A percentile compares a stretch with the other conserved stretches of the same genome.
phyloP scores from a whole-genome alignment of 2,113 vertebrate genomes.

The Pseudopodoces humilis region DNA sequence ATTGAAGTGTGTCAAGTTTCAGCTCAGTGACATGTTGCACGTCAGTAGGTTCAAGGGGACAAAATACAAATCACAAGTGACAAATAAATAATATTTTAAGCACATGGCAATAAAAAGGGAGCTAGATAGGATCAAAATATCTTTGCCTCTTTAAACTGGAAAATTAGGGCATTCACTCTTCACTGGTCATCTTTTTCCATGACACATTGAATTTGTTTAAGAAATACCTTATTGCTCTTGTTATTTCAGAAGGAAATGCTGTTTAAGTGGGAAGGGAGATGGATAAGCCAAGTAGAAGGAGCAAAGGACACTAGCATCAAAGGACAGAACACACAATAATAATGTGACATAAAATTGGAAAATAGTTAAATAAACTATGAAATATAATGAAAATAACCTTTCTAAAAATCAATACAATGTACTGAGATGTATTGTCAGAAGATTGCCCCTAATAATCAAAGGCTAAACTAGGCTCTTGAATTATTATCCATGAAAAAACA shows the following conservation, averaged over 20 bases:
- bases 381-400: not conserved
- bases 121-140: not conserved
- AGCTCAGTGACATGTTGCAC: not conserved
- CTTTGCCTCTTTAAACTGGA: not conserved
- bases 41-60: not conserved
- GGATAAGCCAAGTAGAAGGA: not conserved
- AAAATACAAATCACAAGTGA: not conserved
- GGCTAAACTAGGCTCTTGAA: not conserved
- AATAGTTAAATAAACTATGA: not conserved
- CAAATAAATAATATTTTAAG: not conserved
- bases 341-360: not conserved
- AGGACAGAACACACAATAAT: not conserved
- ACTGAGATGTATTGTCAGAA: not conserved
- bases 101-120: not conserved
- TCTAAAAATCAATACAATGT: not conserved
- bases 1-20: not conserved
- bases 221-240: not conserved
- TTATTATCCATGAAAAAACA: not conserved
- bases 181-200: not conserved
- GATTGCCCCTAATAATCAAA: not conserved
- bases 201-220: not conserved
- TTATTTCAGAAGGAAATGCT: not conserved
- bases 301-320: not conserved
- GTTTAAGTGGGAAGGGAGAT: not conserved
- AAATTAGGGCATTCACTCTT: not conserved